A percentile compares a stretch with the other conserved stretches of the same genome.
Conservation (phyloP, 64 coral and sea anemone genomes). For the Anthopleura sola region DNA sequence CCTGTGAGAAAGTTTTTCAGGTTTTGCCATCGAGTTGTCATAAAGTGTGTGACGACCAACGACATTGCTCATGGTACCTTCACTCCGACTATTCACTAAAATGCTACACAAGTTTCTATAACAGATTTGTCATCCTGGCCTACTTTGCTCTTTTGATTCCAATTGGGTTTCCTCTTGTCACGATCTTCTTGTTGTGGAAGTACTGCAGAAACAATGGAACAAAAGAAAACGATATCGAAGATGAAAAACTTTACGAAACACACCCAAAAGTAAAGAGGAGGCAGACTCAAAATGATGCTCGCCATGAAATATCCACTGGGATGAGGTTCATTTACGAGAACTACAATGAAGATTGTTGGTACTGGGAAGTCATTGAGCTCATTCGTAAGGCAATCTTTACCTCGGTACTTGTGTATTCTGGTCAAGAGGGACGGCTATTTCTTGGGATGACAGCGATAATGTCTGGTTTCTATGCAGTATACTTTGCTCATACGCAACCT, state of each 20-base stretch:
- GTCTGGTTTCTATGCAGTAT: constrained; percentile 38
- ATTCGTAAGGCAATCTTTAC: constrained; percentile 22
- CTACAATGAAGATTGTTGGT: constrained; percentile 36
- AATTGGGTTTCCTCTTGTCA: neutral
- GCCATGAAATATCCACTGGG: too few species aligned
- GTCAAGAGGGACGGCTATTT: constrained; percentile 23
- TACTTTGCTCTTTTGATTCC: neutral
- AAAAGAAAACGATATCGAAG: too few species aligned
- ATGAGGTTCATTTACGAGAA: constrained; percentile 22
- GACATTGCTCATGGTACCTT: neutral
- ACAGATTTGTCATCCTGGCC: neutral
- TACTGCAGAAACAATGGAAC: neutral
- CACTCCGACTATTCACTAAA: neutral
- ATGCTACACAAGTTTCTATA: constrained; percentile 1
- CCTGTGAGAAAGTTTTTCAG: constrained; percentile 8
- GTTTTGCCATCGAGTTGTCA: constrained; percentile 1
- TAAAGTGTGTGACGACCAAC: neutral
- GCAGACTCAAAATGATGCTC: too few species aligned
- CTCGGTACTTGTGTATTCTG: neutral
- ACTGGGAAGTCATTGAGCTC: constrained; percentile 51
- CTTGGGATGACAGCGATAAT: constrained; percentile 13
- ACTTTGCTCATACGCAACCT: constrained; percentile 33
- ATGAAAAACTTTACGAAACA: too few species aligned
- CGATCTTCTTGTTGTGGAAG: constrained; percentile 7
- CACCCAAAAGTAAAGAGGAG: too few species aligned